Percentiles rank a stretch among this genome's conserved stretches.
Conservation (phyloP, 2,797 vertebrate genomes). For the Pseudochaenichthys georgianus region DNA sequence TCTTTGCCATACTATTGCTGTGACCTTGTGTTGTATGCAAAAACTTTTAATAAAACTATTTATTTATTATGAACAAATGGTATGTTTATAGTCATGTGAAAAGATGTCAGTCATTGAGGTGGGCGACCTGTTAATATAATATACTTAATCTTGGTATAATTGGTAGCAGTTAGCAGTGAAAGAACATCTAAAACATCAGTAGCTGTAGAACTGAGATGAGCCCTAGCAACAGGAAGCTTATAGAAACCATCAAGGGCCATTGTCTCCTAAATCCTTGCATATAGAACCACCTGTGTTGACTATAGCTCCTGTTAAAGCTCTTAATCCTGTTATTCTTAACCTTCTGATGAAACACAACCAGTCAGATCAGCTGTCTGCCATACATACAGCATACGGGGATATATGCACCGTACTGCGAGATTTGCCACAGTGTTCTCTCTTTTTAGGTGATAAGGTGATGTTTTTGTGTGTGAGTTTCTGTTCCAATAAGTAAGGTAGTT, state of each 20-base stretch:
- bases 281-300: constrained; percentile 46
- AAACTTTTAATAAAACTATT: not conserved
- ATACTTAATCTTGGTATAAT: not conserved
- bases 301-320: constrained; percentile 35
- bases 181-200: constrained; percentile 12
- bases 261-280: constrained; percentile 51
- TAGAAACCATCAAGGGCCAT: constrained; percentile 25
- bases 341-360: constrained; percentile 30
- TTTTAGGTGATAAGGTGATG: not conserved
- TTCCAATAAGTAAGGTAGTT: too few species aligned
- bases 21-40: not conserved
- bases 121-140: not conserved
- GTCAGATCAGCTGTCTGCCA: constrained; percentile 37
- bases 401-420: not conserved
- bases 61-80: constrained; percentile 6
- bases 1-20: not conserved
- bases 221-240: constrained; percentile 16
- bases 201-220: constrained; percentile 4
- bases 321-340: constrained; percentile 67
- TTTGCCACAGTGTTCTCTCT: too few species aligned
- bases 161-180: not conserved
- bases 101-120: constrained; percentile 7
- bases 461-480: not conserved
- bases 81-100: constrained; percentile 4
- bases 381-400: not conserved